phyloP scores from a whole-genome alignment of 1,140 invertebrate species.

The Sminthurinus signatus region DNA sequence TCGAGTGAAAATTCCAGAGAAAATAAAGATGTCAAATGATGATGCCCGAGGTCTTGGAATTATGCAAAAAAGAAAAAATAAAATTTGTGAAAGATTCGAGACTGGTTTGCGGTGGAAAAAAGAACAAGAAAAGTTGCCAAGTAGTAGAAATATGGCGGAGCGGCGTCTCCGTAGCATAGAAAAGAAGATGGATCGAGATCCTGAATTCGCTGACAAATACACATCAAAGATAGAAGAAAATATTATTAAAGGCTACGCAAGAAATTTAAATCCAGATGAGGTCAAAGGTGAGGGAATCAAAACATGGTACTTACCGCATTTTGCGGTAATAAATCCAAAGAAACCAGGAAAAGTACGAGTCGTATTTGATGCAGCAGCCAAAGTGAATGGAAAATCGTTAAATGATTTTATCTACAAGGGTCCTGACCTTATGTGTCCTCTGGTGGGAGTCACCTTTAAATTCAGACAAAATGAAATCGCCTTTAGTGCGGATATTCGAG shows the following conservation, averaged over 20 bases:
- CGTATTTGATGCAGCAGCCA: constrained; percentile 21
- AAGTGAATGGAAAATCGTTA: background rate
- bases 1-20: background rate
- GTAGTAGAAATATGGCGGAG: background rate
- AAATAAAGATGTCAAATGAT: background rate
- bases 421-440: constrained; percentile 18
- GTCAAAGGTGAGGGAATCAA: background rate
- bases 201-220: constrained; percentile 14
- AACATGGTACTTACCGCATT: constrained; percentile 15
- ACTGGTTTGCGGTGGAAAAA: background rate
- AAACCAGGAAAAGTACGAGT: constrained; percentile 19
- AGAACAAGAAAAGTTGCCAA: background rate
- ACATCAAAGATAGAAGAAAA: constrained; percentile 14
- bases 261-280: constrained; percentile 2
- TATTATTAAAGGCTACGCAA: constrained; percentile 22
- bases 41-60: background rate
- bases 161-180: background rate
- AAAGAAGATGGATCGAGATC: background rate
- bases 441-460: constrained; percentile 5
- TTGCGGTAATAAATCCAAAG: constrained; percentile 19
- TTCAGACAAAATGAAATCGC: constrained; percentile 23
- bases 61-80: background rate
- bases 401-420: constrained; percentile 23
- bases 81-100: background rate
- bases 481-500: constrained; percentile 24